Evolutionary conservation across 1,140 invertebrate species (phyloP).

Genomic region (Apis cerana): DNA sequence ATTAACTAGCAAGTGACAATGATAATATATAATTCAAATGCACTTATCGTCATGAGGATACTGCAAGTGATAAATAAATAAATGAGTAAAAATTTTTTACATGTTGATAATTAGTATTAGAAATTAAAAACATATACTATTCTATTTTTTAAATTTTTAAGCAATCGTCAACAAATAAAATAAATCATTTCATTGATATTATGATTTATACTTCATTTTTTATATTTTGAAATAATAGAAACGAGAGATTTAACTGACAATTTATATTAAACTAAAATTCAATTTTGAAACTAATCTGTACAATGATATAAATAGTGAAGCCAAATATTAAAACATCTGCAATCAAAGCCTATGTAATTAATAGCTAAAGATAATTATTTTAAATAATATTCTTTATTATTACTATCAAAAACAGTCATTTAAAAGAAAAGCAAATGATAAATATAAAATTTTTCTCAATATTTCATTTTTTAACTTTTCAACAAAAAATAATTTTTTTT

Average conservation of each 20-base stretch:
- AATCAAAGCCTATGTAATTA: constrained; percentile 21
- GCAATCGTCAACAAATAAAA: constrained; percentile 30
- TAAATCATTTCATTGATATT: constrained; percentile 8
- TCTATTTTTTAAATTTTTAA: constrained; percentile 38
- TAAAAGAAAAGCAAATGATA: neutral
- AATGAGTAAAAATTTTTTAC: constrained; percentile 41
- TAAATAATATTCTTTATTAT: neutral
- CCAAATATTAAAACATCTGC: constrained; percentile 46
- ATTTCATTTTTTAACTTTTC: neutral
- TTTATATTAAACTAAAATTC: constrained; percentile 14
- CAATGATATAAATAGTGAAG: constrained; percentile 11
- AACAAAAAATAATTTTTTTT: constrained; percentile 21
- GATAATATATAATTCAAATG: constrained; percentile 54
- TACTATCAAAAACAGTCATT: constrained; percentile 4
- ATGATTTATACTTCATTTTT: constrained; percentile 13
- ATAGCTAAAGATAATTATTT: constrained; percentile 32
- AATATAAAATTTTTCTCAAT: neutral
- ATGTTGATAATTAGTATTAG: constrained; percentile 46
- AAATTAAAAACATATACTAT: constrained; percentile 36
- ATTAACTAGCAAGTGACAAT: constrained; percentile 19
- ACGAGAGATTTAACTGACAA: constrained; percentile 8
- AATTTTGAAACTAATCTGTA: neutral
- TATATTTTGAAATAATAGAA: neutral
- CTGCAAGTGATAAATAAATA: constrained; percentile 64
- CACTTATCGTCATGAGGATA: constrained; percentile 50